These are phyloP conservation scores for Tachycineta bicolor DNA, from an alignment of 2,113 vertebrate genomes.

Conservation along the genomic window DNA sequence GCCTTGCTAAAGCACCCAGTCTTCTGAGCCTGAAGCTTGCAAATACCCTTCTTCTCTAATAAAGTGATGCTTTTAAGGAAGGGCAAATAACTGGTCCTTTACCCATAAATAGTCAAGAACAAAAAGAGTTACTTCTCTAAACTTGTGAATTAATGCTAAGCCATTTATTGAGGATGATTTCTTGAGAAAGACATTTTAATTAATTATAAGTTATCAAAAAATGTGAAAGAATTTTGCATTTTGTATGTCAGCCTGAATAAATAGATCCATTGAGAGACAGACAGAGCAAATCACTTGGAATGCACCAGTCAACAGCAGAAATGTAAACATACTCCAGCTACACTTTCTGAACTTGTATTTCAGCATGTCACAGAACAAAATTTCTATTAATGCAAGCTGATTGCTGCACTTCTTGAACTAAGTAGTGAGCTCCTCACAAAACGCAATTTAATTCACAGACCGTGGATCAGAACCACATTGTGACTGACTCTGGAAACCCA, in stretches of 20 bases:
- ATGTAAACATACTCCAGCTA: background rate
- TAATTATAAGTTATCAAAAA: background rate
- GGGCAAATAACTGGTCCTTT: background rate
- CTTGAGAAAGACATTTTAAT: background rate
- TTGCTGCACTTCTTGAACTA: background rate
- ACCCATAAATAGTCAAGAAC: background rate
- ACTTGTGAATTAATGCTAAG: background rate
- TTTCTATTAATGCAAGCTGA: background rate
- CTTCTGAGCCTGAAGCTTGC: background rate
- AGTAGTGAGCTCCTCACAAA: background rate
- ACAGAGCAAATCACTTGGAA: background rate
- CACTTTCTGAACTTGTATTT: background rate
- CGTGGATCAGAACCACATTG: accelerated
- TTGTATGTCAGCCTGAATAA: background rate
- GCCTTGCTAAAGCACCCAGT: background rate
- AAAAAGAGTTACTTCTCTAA: background rate
- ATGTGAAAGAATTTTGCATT: background rate
- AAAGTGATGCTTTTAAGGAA: background rate
- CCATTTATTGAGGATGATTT: background rate
- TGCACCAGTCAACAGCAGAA: conserved; percentile 8
- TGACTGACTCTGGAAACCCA: background rate
- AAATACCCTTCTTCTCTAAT: background rate
- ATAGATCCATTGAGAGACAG: background rate
- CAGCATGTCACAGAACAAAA: background rate
- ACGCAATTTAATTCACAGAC: background rate